phyloP scores from a whole-genome alignment of 1,140 invertebrate genomes.

The Cyphomyrmex costatus region DNA sequence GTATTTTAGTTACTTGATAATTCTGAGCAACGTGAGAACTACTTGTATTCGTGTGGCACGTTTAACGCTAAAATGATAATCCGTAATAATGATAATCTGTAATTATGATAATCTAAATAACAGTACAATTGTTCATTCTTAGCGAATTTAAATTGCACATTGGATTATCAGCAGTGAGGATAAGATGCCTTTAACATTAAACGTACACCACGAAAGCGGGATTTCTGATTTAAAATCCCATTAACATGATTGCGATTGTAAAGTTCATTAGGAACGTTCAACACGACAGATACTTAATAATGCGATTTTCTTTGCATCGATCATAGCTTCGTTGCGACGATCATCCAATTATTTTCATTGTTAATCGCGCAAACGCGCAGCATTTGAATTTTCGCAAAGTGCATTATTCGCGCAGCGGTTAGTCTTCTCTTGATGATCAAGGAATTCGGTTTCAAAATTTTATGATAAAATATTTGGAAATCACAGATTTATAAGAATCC shows the following conservation, averaged over 20 bases:
- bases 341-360: neutral
- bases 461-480: neutral
- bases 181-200: slow-evolving; percentile 26
- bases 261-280: neutral
- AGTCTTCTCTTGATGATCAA: neutral
- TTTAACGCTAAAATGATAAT: slow-evolving; percentile 21
- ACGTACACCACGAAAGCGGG: neutral
- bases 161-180: neutral
- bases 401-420: neutral
- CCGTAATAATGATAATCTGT: neutral
- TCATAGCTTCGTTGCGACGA: slow-evolving; percentile 22
- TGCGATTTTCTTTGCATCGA: slow-evolving; percentile 28
- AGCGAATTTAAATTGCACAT: slow-evolving; percentile 26
- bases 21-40: neutral
- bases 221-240: slow-evolving; percentile 7
- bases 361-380: neutral
- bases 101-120: slow-evolving; percentile 7
- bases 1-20: slow-evolving; percentile 16
- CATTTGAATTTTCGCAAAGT: slow-evolving; percentile 1
- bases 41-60: neutral
- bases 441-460: neutral
- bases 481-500: neutral
- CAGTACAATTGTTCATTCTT: neutral
- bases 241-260: slow-evolving; percentile 10
- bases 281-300: slow-evolving; percentile 25